Evolutionary conservation across 2,797 vertebrate genomes (phyloP).

Genomic region (Eptatretus atami): DNA sequence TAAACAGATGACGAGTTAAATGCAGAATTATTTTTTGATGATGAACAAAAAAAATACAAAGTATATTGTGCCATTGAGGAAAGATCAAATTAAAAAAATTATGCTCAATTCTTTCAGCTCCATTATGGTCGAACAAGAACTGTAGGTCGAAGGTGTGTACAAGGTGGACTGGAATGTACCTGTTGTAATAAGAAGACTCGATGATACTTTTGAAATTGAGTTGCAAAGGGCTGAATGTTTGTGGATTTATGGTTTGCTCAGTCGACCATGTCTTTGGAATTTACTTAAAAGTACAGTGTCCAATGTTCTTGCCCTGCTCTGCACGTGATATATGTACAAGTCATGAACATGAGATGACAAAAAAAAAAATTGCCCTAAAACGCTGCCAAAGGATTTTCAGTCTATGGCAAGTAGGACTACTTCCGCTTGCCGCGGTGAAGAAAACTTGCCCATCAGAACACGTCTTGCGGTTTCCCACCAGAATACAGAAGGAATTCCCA

Average conservation of each 20-base stretch:
- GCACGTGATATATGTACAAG: too few species aligned
- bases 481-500: conserved; percentile 79
- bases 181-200: too few species aligned
- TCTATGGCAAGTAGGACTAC: conserved; percentile 23
- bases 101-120: background rate
- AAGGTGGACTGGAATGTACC: too few species aligned
- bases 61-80: background rate
- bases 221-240: background rate
- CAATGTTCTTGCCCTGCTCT: too few species aligned
- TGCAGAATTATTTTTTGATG: background rate
- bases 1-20: background rate
- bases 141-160: background rate
- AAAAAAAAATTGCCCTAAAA: too few species aligned
- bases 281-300: background rate
- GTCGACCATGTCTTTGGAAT: background rate
- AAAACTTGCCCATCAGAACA: conserved; percentile 95
- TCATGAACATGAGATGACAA: too few species aligned
- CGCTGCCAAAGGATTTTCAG: background rate
- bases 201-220: background rate
- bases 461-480: conserved; percentile 95
- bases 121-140: background rate
- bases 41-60: background rate
- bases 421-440: conserved; percentile 71
- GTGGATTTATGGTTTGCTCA: background rate
- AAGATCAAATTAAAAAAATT: background rate